Evolutionary conservation across 2,888 invertebrate genomes (phyloP).

Genomic region (Leptura quadrifasciata): DNA sequence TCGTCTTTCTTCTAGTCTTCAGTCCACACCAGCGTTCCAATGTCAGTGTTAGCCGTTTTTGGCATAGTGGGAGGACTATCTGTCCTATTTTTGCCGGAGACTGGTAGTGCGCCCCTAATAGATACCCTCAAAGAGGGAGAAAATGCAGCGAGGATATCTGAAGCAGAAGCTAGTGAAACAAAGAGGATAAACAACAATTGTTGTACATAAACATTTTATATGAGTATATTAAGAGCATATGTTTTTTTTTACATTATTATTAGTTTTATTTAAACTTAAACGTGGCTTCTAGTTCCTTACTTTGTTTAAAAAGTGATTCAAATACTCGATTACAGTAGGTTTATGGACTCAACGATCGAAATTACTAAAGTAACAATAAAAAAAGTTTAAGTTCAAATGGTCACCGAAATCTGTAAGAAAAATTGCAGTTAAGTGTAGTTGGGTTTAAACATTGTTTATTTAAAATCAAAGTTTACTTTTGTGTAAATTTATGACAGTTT

Average conservation of each 20-base stretch:
- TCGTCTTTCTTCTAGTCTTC: constrained; percentile 76
- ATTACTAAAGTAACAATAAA: not conserved
- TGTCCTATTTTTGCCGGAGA: constrained; percentile 86
- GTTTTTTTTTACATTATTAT: constrained; percentile 1
- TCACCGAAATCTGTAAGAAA: not conserved
- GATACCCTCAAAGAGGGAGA: constrained; percentile 65
- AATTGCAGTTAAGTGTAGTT: no score
- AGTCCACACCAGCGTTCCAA: constrained; percentile 81
- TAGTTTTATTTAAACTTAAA: constrained; percentile 36
- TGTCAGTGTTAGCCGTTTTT: constrained; percentile 82
- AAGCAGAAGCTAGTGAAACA: constrained; percentile 47
- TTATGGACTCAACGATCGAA: not conserved
- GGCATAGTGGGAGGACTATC: constrained; percentile 84
- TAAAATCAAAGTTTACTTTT: no score
- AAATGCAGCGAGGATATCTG: constrained; percentile 39
- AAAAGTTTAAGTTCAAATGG: not conserved
- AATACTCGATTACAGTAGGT: constrained; percentile 33
- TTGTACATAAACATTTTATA: constrained; percentile 41
- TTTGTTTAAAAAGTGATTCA: constrained; percentile 41
- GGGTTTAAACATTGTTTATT: no score
- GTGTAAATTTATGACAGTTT: no score
- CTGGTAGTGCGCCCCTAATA: constrained; percentile 77
- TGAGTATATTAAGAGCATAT: not conserved
- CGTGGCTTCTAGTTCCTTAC: constrained; percentile 33
- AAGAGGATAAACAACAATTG: constrained; percentile 60